phyloP scores from a whole-genome alignment of 2,888 invertebrate genomes.

The Entomobrya proxima region DNA sequence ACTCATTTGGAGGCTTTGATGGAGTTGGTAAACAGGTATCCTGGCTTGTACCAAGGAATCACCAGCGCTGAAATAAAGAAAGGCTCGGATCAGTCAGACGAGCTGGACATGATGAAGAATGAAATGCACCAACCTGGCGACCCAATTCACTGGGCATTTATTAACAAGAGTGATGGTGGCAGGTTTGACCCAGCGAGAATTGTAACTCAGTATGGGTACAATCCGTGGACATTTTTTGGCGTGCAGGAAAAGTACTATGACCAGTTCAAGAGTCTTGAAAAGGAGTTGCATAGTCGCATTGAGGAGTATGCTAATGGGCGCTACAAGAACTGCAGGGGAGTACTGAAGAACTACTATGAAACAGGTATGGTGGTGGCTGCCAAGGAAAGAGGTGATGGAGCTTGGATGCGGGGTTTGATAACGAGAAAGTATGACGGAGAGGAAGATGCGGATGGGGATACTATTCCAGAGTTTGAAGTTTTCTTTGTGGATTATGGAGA shows the following conservation, averaged over 20 bases:
- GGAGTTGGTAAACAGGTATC: background rate
- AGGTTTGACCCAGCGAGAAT: constrained; percentile 28
- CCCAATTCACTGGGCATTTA: constrained; percentile 53
- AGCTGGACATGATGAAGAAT: background rate
- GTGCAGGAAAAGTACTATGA: constrained; percentile 42
- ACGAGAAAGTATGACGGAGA: background rate
- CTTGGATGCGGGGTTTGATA: constrained; percentile 60
- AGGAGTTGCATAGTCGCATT: constrained; percentile 27
- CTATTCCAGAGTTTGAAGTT: constrained; percentile 25
- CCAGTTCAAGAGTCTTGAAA: constrained; percentile 1
- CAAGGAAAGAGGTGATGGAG: constrained; percentile 39
- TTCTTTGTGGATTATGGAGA: constrained; percentile 68
- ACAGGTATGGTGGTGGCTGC: constrained; percentile 61
- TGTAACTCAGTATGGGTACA: constrained; percentile 25
- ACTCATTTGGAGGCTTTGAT: constrained; percentile 29
- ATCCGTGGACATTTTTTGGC: constrained; percentile 63
- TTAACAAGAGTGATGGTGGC: background rate
- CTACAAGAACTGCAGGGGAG: constrained; percentile 2
- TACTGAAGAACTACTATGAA: constrained; percentile 47
- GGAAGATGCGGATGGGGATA: background rate
- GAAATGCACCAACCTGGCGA: constrained; percentile 50
- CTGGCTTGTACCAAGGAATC: constrained; percentile 16
- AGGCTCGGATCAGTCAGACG: background rate
- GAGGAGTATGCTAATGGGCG: background rate
- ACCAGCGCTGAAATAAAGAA: background rate